phyloP scores from a whole-genome alignment of 2,797 vertebrate genomes.

The Parauchenoglanis ngamensis region DNA sequence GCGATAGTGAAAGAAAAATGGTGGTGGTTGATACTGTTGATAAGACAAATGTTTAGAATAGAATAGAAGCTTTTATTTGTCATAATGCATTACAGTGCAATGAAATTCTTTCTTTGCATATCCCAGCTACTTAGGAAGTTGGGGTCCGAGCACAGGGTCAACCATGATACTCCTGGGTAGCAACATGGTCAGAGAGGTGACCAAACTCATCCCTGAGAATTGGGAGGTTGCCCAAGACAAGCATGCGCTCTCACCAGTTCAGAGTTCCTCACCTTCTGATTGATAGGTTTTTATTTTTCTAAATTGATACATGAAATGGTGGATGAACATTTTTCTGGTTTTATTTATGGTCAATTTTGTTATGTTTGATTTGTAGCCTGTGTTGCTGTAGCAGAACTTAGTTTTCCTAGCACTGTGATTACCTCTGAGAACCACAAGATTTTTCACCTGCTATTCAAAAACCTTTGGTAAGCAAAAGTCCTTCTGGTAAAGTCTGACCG shows the following conservation, averaged over 20 bases:
- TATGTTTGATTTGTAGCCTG: neutral
- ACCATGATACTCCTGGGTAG: neutral
- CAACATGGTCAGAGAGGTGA: neutral
- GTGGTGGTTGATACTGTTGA: too few relatives aligned
- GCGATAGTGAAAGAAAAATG: too few relatives aligned
- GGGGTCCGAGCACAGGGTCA: neutral
- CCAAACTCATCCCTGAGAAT: neutral
- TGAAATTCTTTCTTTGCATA: neutral
- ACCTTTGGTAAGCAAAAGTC: neutral
- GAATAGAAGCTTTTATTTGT: neutral
- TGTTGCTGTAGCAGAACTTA: too few relatives aligned
- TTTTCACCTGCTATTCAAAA: neutral
- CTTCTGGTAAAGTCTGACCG: neutral
- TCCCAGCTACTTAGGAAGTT: neutral
- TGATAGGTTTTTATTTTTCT: neutral
- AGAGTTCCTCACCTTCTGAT: neutral
- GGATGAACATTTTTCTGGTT: neutral
- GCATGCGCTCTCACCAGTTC: neutral
- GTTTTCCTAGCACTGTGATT: neutral
- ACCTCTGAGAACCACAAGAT: neutral
- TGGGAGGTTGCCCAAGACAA: neutral
- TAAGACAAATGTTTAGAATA: neutral
- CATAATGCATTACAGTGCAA: neutral
- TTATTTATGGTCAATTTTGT: neutral
- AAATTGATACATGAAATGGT: neutral